Evolutionary conservation across 92 coral and sea anemone genomes (phyloP).

Genomic region (Phenganax subtilis): DNA sequence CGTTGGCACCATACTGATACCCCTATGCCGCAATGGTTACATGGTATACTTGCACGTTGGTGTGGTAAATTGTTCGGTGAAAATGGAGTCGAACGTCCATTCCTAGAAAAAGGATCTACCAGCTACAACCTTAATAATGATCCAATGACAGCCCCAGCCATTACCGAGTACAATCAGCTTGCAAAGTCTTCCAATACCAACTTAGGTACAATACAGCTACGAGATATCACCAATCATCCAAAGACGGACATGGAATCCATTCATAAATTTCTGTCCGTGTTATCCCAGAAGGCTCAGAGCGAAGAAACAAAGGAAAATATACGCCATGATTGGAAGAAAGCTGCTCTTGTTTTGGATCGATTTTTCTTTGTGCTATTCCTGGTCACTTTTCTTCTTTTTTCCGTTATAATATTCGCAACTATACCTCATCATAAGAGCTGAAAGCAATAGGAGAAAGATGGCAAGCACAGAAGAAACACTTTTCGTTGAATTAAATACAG

Average conservation of each 20-base stretch:
- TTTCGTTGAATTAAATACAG: background rate
- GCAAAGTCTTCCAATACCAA: background rate
- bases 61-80: constrained; percentile 3
- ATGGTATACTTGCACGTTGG: constrained; percentile 13
- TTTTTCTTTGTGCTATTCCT: constrained; percentile 28
- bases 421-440: background rate
- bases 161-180: background rate
- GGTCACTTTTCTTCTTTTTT: constrained; percentile 16
- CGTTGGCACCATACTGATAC: constrained; percentile 49
- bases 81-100: background rate
- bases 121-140: constrained; percentile 20
- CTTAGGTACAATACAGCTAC: background rate
- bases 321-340: constrained; percentile 33
- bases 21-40: constrained; percentile 38
- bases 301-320: constrained; percentile 26
- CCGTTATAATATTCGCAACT: constrained; percentile 1
- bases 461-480: background rate
- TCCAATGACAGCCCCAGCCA: background rate
- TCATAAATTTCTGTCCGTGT: constrained; percentile 16
- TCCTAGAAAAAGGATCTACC: background rate
- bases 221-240: constrained; percentile 25
- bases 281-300: constrained; percentile 23
- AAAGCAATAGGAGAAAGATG: background rate
- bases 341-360: constrained; percentile 33
- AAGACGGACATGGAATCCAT: constrained; percentile 15